Evolutionary conservation across 2,113 vertebrate species (phyloP).

Genomic region (Dipodomys ordii): DNA sequence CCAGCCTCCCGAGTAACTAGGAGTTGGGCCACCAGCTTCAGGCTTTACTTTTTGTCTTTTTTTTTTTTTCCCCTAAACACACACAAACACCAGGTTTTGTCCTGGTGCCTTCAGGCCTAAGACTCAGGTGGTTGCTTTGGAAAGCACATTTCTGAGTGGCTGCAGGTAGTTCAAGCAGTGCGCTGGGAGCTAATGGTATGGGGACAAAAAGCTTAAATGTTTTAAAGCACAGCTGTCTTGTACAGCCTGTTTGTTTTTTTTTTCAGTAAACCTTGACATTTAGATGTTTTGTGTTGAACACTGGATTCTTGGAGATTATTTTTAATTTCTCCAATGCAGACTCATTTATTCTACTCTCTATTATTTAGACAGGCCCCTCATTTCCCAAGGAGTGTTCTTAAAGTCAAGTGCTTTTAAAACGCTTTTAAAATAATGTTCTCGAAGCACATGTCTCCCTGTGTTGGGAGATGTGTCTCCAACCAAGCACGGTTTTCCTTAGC

Average conservation of each 20-base stretch:
- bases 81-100: background rate
- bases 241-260: background rate
- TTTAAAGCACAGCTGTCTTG: slow-evolving; percentile 54
- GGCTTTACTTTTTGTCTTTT: too few species aligned
- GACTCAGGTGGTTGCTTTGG: slow-evolving; percentile 65
- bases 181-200: background rate
- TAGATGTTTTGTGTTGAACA: slow-evolving; percentile 51
- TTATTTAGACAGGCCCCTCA: background rate
- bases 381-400: slow-evolving; percentile 31
- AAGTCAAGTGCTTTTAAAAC: slow-evolving; percentile 5
- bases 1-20: too few species aligned
- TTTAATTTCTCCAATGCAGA: slow-evolving; percentile 18
- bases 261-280: slow-evolving; percentile 41
- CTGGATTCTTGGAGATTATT: slow-evolving; percentile 35
- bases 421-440: slow-evolving; percentile 14
- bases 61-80: too few species aligned
- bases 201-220: slow-evolving; percentile 30
- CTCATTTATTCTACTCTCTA: background rate
- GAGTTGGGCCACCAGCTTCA: too few species aligned
- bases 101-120: background rate
- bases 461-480: slow-evolving; percentile 22
- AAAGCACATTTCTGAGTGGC: slow-evolving; percentile 53
- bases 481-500: slow-evolving; percentile 28
- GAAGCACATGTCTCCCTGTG: background rate
- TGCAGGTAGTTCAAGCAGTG: slow-evolving; percentile 65